Evolutionary conservation across 2,888 invertebrate genomes (phyloP), one percentile per base, ranked within the genome.

Genomic region (Fabriciana adippe): DNA sequence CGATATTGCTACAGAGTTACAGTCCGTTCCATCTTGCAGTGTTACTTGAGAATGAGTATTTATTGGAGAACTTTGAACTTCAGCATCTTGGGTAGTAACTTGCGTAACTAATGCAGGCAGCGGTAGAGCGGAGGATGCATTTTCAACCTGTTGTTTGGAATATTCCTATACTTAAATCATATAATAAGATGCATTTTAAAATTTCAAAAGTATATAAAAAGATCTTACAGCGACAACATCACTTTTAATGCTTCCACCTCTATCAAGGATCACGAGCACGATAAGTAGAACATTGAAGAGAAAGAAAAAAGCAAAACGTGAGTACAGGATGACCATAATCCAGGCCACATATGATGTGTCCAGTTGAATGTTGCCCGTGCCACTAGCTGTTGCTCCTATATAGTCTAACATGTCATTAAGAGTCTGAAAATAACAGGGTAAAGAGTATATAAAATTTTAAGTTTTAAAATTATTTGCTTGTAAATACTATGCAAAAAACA

Each of bases 261-360:
- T 79, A 63, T 85, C 81, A 2, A 89, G 78, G 5, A 87, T 80
- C 15, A 88, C 79, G 14, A 78, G 66, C 8, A 90, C 72, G 2
- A 89, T 70, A 0, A 90, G 78, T 1, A 82, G 56, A 0, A 94
- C 74, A 70, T 94, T 94, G n/a, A 93, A 66, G 13, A 92, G 31
- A 81, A 93, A 92, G 41, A 94, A 79, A 1, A 93, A 66, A 3
- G 86, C 83, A 54, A 93, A 84, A 31, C 93, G 87, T 0, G 90
- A 88, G 74, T 92, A 93, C 3, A 93, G 61, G 14, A 92, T 79
- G 3, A 88, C 87, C 87, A 94, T 89, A 11, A 89, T 72, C 79
- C 93, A 86, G 0, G 93, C 78, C 0, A 91, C 82, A 81, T 81
- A 80, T 0, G 78, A 64, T 0, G 90, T 89, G 74, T 84, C 76